These are phyloP conservation scores for Podarcis cretensis DNA, from an alignment of 2,113 vertebrate species.

Conservation along the genomic window DNA sequence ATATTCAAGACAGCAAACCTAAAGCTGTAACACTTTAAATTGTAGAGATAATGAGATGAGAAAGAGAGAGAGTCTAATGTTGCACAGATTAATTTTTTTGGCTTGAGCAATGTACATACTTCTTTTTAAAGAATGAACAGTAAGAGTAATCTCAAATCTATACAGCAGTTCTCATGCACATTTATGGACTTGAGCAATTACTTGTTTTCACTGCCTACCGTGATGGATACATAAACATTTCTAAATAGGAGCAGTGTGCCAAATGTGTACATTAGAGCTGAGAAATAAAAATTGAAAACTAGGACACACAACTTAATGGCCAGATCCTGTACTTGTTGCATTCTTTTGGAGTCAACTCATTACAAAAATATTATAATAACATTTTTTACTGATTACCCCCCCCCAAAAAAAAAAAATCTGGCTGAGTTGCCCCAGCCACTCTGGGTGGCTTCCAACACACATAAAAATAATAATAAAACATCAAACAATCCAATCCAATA, in stretches of 20 bases:
- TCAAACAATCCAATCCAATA: no score
- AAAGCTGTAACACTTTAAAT: neutral
- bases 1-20: neutral
- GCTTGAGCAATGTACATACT: neutral
- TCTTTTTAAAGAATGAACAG: neutral
- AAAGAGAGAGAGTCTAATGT: neutral
- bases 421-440: no score
- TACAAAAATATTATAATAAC: no score
- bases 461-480: no score
- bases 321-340: neutral
- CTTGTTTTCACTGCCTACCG: neutral
- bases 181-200: neutral
- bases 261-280: neutral
- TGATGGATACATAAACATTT: neutral
- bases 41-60: neutral
- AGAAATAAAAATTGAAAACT: neutral
- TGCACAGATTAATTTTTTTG: neutral
- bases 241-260: neutral
- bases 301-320: neutral
- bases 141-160: neutral
- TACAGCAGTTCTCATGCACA: neutral
- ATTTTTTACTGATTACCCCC: no score
- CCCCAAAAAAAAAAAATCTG: no score
- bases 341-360: neutral
- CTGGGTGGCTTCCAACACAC: no score